Evolutionary conservation across 2,113 vertebrate species (phyloP).

Genomic region (Connochaetes taurinus): DNA sequence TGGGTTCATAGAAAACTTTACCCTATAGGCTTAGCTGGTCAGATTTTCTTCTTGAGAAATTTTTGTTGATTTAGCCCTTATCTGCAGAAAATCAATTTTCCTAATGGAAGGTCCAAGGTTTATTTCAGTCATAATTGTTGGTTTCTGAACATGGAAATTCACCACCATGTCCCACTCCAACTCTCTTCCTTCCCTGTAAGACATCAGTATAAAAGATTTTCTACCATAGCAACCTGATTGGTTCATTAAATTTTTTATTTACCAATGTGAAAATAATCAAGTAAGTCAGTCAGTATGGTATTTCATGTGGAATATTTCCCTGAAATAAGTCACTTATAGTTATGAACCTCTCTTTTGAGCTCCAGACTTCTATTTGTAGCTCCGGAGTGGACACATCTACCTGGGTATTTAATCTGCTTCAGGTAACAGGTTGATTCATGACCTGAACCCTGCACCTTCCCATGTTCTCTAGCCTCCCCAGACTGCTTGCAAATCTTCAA

Average conservation of each 20-base stretch:
- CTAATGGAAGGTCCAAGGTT: background rate
- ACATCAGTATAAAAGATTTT: background rate
- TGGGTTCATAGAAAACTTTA: background rate
- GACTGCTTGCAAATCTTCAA: background rate
- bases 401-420: background rate
- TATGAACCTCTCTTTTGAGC: background rate
- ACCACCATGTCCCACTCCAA: background rate
- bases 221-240: background rate
- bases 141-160: background rate
- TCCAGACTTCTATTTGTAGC: background rate
- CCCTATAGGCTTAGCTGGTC: background rate
- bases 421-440: background rate
- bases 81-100: background rate
- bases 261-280: background rate
- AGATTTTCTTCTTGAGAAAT: background rate
- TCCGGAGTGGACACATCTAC: background rate
- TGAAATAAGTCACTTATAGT: background rate
- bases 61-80: background rate
- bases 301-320: background rate
- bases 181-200: background rate
- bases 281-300: background rate
- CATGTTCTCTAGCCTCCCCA: background rate
- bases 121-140: background rate
- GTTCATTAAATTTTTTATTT: background rate
- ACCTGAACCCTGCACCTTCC: too few relatives aligned